These are phyloP conservation scores for Glaucopsyche alexis DNA, from an alignment of 2,888 invertebrate species.

Conservation along the genomic window DNA sequence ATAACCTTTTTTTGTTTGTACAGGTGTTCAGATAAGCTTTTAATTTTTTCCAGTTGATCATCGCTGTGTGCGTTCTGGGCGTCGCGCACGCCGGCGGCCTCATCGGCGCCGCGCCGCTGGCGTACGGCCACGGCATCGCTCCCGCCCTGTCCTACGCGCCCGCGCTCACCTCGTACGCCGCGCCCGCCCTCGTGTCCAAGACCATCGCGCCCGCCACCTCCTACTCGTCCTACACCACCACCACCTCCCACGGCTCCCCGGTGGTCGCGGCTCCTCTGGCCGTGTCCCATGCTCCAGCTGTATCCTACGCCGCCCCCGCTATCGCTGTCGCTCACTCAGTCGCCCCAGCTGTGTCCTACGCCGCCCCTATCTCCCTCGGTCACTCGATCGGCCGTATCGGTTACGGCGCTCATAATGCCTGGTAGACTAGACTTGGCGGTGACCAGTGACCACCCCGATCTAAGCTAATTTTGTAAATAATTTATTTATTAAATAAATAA, in stretches of 20 bases:
- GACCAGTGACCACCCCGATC: constrained; percentile 19
- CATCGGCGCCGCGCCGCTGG: constrained; percentile 65
- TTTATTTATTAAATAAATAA: constrained; percentile 8
- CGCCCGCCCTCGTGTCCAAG: constrained; percentile 52
- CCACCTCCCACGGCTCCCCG: constrained; percentile 40
- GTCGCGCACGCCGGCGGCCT: constrained; percentile 79
- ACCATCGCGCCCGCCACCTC: constrained; percentile 49
- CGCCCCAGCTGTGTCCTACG: constrained; percentile 59
- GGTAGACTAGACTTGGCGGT: constrained; percentile 68
- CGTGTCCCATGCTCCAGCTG: not conserved
- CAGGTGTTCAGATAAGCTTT: constrained; percentile 39
- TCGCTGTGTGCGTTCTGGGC: constrained; percentile 80
- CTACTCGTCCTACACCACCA: constrained; percentile 44
- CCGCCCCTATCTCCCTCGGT: constrained; percentile 74
- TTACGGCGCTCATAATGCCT: constrained; percentile 83
- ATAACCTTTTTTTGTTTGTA: constrained; percentile 11
- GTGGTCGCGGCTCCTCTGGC: constrained; percentile 38
- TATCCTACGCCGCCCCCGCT: constrained; percentile 44
- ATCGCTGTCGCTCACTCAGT: constrained; percentile 42
- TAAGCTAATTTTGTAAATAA: constrained; percentile 1
- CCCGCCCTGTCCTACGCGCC: constrained; percentile 40
- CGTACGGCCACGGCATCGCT: constrained; percentile 63
- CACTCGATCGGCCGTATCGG: constrained; percentile 47
- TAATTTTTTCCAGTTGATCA: constrained; percentile 60
- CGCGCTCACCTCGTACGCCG: constrained; percentile 56